Base-by-base conservation (phyloP, 2,113 vertebrate genomes). In the Taurulus bubalis region DNA sequence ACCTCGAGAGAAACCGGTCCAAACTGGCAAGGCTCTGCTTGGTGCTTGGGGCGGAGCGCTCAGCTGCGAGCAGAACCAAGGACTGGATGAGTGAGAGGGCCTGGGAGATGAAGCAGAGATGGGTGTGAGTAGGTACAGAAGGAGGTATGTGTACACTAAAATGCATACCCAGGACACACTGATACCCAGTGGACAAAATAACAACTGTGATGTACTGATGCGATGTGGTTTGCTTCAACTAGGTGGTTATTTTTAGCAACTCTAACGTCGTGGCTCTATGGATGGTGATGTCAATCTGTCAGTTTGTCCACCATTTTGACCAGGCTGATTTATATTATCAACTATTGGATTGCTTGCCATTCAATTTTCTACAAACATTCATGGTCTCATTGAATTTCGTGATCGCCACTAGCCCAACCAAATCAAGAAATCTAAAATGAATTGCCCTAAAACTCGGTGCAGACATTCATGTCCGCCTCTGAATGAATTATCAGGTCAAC, bases 21-120 rank as follows among this genome's bases (percentile, higher is more conserved):
- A 95, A 95, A 84, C 65, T 95, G 82, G 90, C 92, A 7, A 79
- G 87, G 51, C 88, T 95, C 2, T 94, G 92, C 73, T 71, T 89
- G 79, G 92, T 94, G 30, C 92, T 96, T 2, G 89, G 84, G 10
- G 79, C 88, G 4, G 92, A 95, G 84, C 91, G 93, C 55, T 88
- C 92, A 1, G 75, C 85, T 38, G 42, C 89, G 1, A 63, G 78
- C 73, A 91, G 51, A 71, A 90, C 94, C 2, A 89, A 82, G 60
- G 93, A 94, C 89, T 94, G 94, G 94, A 77, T 95, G 67, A 82
- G 75, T 59, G 90, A 89, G 83, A 87, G 90, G 65, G 90, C 73
- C 73, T 95, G 93, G 95, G 92, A 93, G 87, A 83, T 94, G 66
- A 90, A 90, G 68, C 94, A 95, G 59, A 86, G 79, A 77, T 92